Evolutionary conservation across 2,797 vertebrate species (phyloP).

Genomic region (Chelon labrosus): DNA sequence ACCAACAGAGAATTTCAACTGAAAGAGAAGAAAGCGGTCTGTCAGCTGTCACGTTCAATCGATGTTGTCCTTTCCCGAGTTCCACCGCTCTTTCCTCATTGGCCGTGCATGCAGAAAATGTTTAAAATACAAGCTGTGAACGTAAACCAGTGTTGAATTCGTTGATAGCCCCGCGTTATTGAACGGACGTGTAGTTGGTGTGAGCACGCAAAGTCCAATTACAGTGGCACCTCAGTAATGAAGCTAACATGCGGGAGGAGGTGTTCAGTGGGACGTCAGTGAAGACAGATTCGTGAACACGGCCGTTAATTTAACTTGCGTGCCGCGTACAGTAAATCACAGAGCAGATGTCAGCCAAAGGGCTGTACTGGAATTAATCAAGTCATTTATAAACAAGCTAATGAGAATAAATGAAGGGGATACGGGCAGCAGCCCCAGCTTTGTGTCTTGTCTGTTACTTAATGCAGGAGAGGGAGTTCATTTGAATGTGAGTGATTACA

Average conservation of each 20-base stretch:
- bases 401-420: constrained; percentile 60
- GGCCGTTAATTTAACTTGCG: constrained; percentile 58
- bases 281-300: constrained; percentile 66
- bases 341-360: constrained; percentile 55
- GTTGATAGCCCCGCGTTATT: constrained; percentile 22
- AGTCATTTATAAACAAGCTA: constrained; percentile 72
- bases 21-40: constrained; percentile 55
- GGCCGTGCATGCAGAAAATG: background rate
- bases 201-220: constrained; percentile 46
- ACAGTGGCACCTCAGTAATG: constrained; percentile 36
- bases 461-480: constrained; percentile 12
- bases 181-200: constrained; percentile 26
- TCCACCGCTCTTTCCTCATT: background rate
- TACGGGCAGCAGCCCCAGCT: constrained; percentile 38
- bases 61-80: constrained; percentile 15
- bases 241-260: constrained; percentile 39
- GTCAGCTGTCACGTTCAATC: constrained; percentile 64
- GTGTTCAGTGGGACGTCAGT: constrained; percentile 26
- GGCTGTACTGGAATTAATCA: constrained; percentile 70
- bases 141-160: constrained; percentile 1
- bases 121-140: constrained; percentile 1
- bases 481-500: constrained; percentile 33
- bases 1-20: constrained; percentile 44
- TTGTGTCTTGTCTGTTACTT: constrained; percentile 16
- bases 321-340: constrained; percentile 57